phyloP scores from a whole-genome alignment of 2,888 invertebrate genomes.

The Tromatobia lineatoria region DNA sequence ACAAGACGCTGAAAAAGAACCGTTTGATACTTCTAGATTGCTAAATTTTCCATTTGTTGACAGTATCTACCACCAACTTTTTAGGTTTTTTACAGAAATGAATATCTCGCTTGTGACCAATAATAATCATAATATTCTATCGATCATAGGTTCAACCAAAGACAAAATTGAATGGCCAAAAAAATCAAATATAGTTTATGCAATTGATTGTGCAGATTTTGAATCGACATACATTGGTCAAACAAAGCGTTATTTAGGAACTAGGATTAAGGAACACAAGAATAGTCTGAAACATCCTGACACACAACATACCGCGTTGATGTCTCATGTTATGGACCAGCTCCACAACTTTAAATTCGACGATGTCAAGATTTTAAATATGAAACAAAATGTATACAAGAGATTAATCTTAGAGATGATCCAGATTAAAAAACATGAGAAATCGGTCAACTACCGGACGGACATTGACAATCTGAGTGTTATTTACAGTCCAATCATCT shows the following conservation, averaged over 20 bases:
- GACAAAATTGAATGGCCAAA: conserved; percentile 19
- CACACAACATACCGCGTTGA: conserved; percentile 6
- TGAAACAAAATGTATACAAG: neutral
- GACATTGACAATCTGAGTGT: too few species aligned
- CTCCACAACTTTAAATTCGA: conserved; percentile 1
- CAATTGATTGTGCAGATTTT: conserved; percentile 7
- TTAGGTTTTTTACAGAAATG: neutral
- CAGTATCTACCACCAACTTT: neutral
- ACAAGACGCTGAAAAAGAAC: neutral
- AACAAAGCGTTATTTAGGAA: conserved; percentile 1
- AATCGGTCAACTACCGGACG: too few species aligned
- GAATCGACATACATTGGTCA: conserved; percentile 15
- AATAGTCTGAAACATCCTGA: conserved; percentile 11
- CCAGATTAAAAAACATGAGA: too few species aligned
- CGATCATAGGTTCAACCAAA: conserved; percentile 9
- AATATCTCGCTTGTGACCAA: neutral
- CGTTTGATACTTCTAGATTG: neutral
- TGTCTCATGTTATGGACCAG: neutral
- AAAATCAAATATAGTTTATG: conserved; percentile 3
- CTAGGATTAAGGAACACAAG: conserved; percentile 7
- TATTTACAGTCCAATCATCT: too few species aligned
- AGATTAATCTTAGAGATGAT: too few species aligned
- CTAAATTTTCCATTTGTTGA: neutral
- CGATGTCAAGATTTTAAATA: neutral
- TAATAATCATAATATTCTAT: conserved; percentile 9